Evolutionary conservation across 1,140 invertebrate species (phyloP).

Genomic region (Sesamia nonagrioides): DNA sequence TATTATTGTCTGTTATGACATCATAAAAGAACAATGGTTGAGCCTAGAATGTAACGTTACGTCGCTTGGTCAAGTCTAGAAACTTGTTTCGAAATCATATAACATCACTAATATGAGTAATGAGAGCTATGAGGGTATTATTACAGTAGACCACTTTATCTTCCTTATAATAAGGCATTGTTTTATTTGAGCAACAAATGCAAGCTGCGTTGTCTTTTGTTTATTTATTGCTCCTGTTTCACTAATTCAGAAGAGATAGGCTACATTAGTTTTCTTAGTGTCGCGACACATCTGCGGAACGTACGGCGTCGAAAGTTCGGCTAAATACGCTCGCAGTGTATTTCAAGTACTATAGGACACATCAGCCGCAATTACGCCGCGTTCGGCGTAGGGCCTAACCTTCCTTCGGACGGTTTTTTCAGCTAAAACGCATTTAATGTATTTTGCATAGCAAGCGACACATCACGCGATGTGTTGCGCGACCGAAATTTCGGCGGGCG

Average conservation of each 20-base stretch:
- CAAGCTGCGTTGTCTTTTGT: neutral
- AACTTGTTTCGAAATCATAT: slow-evolving; percentile 3
- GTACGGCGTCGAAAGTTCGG: too few species aligned
- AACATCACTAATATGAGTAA: neutral
- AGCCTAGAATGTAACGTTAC: slow-evolving; percentile 36
- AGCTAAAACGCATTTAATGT: too few species aligned
- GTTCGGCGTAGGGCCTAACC: too few species aligned
- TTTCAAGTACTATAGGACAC: too few species aligned
- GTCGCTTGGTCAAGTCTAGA: slow-evolving; percentile 2
- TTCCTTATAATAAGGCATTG: neutral
- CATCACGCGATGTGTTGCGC: too few species aligned
- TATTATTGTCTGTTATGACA: slow-evolving; percentile 61
- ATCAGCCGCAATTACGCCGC: too few species aligned
- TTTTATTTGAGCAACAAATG: neutral
- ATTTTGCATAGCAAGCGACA: too few species aligned
- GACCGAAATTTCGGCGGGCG: too few species aligned
- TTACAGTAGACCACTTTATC: neutral
- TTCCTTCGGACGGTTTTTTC: too few species aligned
- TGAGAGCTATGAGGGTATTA: neutral
- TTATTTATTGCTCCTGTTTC: neutral
- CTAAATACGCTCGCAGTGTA: too few species aligned
- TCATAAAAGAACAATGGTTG: slow-evolving; percentile 58
- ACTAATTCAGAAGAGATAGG: too few species aligned
- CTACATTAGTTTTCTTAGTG: neutral
- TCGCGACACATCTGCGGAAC: too few species aligned